phyloP scores from a whole-genome alignment of 2,797 vertebrate genomes.

The Gallirallus australis region DNA sequence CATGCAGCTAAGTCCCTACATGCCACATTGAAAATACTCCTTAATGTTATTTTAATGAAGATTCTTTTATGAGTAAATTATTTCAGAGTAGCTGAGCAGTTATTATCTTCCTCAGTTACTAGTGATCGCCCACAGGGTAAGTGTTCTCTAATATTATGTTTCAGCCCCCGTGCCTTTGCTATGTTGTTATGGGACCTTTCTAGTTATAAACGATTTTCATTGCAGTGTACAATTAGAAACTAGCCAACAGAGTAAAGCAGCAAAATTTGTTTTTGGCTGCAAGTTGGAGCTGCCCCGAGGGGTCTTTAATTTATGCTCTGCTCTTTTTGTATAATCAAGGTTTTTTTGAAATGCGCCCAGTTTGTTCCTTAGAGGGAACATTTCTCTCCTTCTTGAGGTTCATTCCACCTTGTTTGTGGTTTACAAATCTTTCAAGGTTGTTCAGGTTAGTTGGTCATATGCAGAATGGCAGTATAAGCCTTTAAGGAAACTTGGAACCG shows the following conservation, averaged over 20 bases:
- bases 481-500: not conserved
- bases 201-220: constrained; percentile 62
- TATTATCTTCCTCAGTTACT: constrained; percentile 68
- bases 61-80: constrained; percentile 72
- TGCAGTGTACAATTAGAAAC: constrained; percentile 42
- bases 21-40: constrained; percentile 38
- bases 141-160: constrained; percentile 61
- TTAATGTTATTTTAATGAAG: constrained; percentile 76
- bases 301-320: constrained; percentile 46
- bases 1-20: constrained; percentile 34
- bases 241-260: constrained; percentile 24
- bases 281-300: not conserved
- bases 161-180: constrained; percentile 26
- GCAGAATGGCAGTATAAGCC: not conserved
- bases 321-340: not conserved
- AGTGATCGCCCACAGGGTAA: constrained; percentile 43
- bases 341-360: not conserved
- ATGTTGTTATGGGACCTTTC: constrained; percentile 55
- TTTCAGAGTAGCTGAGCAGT: constrained; percentile 60
- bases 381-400: not conserved
- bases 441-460: not conserved
- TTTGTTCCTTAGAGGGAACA: not conserved
- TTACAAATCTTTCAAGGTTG: not conserved
- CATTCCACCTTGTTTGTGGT: not conserved
- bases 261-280: constrained; percentile 13